Evolutionary conservation across 2,797 vertebrate species (phyloP).

Genomic region (Sorex maritimensis): DNA sequence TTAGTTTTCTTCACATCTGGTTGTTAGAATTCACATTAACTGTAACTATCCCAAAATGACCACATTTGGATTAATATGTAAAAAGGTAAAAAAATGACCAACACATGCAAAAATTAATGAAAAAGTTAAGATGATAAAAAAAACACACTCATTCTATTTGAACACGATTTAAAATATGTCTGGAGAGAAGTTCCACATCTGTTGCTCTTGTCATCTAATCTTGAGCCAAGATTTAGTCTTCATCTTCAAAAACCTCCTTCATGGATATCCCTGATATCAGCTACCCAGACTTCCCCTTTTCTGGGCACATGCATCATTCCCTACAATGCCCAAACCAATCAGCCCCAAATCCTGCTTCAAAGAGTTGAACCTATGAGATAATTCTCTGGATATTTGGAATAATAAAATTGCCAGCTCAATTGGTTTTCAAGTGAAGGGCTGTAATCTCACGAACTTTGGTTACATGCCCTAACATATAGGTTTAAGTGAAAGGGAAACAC

Average conservation of each 20-base stretch:
- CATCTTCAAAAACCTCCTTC: neutral
- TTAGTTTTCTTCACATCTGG: neutral
- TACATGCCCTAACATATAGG: neutral
- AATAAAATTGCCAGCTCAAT: neutral
- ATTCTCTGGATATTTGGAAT: neutral
- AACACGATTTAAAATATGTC: neutral
- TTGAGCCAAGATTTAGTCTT: neutral
- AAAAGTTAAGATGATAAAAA: slow-evolving; percentile 10
- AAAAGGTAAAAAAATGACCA: slow-evolving; percentile 25
- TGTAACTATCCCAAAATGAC: neutral
- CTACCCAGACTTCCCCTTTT: fast-evolving
- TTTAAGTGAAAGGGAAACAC: neutral
- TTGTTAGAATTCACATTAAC: slow-evolving; percentile 6
- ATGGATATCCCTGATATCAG: neutral
- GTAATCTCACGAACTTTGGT: no score
- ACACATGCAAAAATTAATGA: neutral
- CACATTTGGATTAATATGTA: neutral
- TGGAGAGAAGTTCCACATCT: neutral
- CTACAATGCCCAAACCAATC: neutral
- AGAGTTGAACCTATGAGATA: neutral
- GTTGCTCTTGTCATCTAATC: neutral
- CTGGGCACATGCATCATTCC: neutral
- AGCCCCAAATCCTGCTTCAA: neutral
- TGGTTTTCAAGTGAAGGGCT: neutral
- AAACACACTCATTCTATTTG: neutral